Evolutionary conservation across 2,797 vertebrate species (phyloP).

Genomic region (Chelon labrosus): DNA sequence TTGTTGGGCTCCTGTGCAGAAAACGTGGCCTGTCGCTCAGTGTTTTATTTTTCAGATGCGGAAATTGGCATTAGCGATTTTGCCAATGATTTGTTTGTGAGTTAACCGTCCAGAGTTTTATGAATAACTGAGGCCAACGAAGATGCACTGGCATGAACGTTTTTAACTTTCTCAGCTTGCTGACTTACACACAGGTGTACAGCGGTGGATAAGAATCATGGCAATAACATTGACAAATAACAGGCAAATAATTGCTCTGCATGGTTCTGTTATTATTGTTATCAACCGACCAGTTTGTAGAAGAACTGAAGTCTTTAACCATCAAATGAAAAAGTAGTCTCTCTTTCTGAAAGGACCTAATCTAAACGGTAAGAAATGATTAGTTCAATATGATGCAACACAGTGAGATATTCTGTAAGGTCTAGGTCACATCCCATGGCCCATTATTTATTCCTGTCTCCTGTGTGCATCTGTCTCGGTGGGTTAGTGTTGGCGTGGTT

Average conservation of each 20-base stretch:
- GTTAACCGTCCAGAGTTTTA: not conserved
- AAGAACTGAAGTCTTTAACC: not conserved
- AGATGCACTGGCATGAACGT: not conserved
- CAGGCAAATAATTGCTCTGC: too few species aligned
- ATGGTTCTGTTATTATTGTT: too few species aligned
- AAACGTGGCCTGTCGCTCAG: not conserved
- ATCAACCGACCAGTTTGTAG: not conserved
- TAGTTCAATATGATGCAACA: conserved; percentile 4
- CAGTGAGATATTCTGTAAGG: not conserved
- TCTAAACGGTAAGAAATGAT: not conserved
- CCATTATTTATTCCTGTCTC: conserved; percentile 6
- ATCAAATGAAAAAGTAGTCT: not conserved
- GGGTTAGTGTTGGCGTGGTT: conserved; percentile 32
- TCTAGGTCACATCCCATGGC: not conserved
- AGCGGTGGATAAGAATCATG: too few species aligned
- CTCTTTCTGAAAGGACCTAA: not conserved
- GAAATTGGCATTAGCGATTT: not conserved
- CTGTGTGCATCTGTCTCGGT: conserved; percentile 29
- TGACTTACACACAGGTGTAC: too few species aligned
- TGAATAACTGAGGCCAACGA: not conserved
- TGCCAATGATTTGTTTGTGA: not conserved
- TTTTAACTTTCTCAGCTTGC: not conserved
- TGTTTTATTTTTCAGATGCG: not conserved
- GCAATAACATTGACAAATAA: too few species aligned
- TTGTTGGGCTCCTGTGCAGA: not conserved